A percentile compares a stretch with the other conserved stretches of the same genome.
phyloP scores from a whole-genome alignment of 2,797 vertebrate genomes.

The Tinamus major region DNA sequence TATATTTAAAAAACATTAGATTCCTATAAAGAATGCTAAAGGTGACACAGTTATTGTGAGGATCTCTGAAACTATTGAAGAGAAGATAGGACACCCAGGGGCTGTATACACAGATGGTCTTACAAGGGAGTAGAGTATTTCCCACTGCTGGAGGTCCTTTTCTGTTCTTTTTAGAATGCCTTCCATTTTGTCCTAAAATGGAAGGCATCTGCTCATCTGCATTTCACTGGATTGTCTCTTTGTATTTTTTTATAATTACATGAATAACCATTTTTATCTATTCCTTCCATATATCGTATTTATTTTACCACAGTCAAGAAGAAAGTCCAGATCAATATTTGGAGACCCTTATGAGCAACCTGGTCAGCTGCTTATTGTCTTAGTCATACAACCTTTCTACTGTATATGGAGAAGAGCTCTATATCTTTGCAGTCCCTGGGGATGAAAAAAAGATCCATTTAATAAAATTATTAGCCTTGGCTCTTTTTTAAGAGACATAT shows the following conservation, averaged over 20 bases:
- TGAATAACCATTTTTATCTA: background rate
- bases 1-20: background rate
- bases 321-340: background rate
- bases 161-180: background rate
- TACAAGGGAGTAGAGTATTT: background rate
- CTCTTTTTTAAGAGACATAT: background rate
- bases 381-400: slow-evolving; percentile 23
- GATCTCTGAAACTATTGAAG: background rate
- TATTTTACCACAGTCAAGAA: background rate
- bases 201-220: background rate
- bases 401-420: background rate
- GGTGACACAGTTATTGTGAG: background rate
- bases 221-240: background rate
- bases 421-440: background rate
- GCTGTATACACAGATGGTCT: background rate
- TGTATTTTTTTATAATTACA: background rate
- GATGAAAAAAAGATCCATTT: background rate
- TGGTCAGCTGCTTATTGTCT: background rate
- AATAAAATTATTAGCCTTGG: background rate
- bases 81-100: background rate
- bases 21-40: background rate
- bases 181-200: no score
- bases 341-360: slow-evolving; percentile 4
- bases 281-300: background rate
- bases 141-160: background rate